Evolutionary conservation across 2,113 vertebrate species (phyloP).

Genomic region (Kobus ellipsiprymnus): DNA sequence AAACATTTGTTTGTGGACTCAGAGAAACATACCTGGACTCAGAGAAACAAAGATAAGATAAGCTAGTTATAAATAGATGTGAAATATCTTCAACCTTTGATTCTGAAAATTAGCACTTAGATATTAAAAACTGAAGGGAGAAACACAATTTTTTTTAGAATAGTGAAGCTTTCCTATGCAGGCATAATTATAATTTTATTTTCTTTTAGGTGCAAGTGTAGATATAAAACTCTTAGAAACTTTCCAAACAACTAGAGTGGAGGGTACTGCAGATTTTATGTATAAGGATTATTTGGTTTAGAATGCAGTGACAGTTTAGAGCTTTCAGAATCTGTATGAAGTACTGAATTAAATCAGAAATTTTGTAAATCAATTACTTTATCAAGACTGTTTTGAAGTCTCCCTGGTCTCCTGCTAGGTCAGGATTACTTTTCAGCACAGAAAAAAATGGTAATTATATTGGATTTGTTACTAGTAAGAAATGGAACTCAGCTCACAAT

Average conservation of each 20-base stretch:
- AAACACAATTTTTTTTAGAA: neutral
- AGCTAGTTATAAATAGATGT: neutral
- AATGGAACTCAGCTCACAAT: neutral
- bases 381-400: neutral
- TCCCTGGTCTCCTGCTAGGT: neutral
- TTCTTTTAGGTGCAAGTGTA: neutral
- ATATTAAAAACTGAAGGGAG: neutral
- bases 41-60: neutral
- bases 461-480: neutral
- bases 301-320: constrained; percentile 2
- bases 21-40: neutral
- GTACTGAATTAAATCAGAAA: neutral
- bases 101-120: neutral
- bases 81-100: neutral
- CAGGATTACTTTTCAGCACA: neutral
- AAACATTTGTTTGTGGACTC: neutral
- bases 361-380: neutral
- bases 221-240: neutral
- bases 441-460: neutral
- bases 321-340: neutral
- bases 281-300: neutral
- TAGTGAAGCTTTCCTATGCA: neutral
- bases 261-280: neutral
- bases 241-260: neutral
- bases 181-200: neutral